Base-by-base conservation (phyloP, 2,888 invertebrate species). In the Hedychridium roseum region DNA sequence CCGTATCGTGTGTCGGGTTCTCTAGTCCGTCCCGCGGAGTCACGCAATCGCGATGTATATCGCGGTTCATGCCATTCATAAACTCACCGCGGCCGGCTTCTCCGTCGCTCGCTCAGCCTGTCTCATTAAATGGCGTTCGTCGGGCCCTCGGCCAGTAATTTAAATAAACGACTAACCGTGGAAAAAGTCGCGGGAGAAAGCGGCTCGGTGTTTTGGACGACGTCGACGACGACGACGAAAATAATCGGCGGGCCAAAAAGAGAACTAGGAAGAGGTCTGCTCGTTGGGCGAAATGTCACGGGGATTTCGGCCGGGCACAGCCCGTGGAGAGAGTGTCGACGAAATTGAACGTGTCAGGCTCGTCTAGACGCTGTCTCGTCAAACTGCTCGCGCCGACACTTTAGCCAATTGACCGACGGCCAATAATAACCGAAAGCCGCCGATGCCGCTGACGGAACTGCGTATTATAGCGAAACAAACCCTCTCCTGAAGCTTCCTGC, bases 291-390 rank as follows among this genome's bases (percentile, higher is more conserved):
- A n/a, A n/a, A n/a, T n/a, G n/a, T n/a, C n/a, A n/a, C n/a, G n/a
- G n/a, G n/a, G n/a, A n/a, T n/a, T n/a, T n/a, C n/a, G n/a, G n/a
- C n/a, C n/a, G n/a, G n/a, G n/a, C n/a, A n/a, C n/a, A n/a, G n/a
- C n/a, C n/a, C 27, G 27, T 7, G 27, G 23, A 28, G 59, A 56
- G 50, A 47, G 63, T 52, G 44, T 44, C 43, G 48, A 51, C 61
- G 47, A 64, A 64, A 63, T 63, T 63, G 61, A 60, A 64, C 64
- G 61, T 63, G 65, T 64, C 66, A 68, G 62, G 45, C 59, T 46
- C 54, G 76, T 76, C 76, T 76, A 75, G 75, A 76, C 76, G 64
- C 66, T 68, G 73, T 73, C 73, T 73, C 68, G 70, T 72, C 74
- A 73, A 72, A 70, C 60, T 64, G 54, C 50, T 49, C 42, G 54